phyloP scores from a whole-genome alignment of 2,113 vertebrate species.

The Nerophis lumbriciformis region DNA sequence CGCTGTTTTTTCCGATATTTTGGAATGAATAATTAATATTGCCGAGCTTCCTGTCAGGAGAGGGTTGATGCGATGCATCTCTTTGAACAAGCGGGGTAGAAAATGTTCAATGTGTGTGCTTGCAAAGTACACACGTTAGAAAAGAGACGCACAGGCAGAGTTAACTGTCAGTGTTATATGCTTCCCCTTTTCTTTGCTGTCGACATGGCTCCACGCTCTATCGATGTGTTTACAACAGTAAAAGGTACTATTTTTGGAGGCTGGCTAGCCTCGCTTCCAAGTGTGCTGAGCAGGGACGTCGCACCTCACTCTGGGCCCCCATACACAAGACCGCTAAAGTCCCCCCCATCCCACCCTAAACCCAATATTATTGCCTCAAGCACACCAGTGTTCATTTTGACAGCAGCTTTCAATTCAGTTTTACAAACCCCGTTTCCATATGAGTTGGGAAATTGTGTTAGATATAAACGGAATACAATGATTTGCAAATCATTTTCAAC shows the following conservation, averaged over 20 bases:
- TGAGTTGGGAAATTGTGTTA: too few species aligned
- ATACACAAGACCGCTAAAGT: too few species aligned
- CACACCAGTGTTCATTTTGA: too few species aligned
- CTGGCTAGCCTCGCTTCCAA: too few species aligned
- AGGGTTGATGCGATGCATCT: slow-evolving; percentile 50
- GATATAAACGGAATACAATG: too few species aligned
- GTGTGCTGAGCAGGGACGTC: too few species aligned
- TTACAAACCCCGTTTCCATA: too few species aligned
- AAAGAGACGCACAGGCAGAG: background rate
- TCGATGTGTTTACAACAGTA: background rate
- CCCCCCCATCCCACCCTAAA: too few species aligned
- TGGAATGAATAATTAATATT: slow-evolving; percentile 66
- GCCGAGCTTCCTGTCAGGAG: slow-evolving; percentile 48
- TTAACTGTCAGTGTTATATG: slow-evolving; percentile 29
- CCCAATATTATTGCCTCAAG: too few species aligned
- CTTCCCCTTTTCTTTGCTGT: background rate
- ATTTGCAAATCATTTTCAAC: too few species aligned
- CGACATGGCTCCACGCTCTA: background rate
- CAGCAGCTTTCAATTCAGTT: too few species aligned
- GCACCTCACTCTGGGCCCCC: too few species aligned
- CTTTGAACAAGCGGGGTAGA: slow-evolving; percentile 57
- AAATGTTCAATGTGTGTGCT: slow-evolving; percentile 58
- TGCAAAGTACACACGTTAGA: slow-evolving; percentile 14
- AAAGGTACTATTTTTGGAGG: background rate
- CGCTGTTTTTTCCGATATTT: slow-evolving; percentile 52